Conservation (phyloP, 2,888 invertebrate genomes). For the Macaria notata region DNA sequence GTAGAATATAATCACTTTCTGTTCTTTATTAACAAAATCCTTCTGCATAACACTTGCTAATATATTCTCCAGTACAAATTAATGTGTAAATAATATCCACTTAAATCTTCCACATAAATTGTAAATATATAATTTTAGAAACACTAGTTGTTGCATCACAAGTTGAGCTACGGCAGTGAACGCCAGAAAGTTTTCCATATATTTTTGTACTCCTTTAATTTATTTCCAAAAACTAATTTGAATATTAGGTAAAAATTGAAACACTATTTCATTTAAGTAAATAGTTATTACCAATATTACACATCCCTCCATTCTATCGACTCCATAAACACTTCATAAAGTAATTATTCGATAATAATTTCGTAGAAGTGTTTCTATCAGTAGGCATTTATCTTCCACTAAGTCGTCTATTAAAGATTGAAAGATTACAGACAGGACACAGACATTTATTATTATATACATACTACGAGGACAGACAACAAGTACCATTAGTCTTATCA, state of each 20-base stretch:
- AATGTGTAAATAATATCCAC: too few species aligned
- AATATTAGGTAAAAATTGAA: too few species aligned
- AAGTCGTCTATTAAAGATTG: too few species aligned
- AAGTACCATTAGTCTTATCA: conserved; percentile 20
- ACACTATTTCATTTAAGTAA: too few species aligned
- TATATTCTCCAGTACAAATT: too few species aligned
- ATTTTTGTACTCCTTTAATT: conserved; percentile 13
- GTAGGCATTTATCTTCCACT: background rate
- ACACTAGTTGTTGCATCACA: conserved; percentile 18
- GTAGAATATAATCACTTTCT: too few species aligned
- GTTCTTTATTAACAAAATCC: too few species aligned
- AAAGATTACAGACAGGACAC: background rate
- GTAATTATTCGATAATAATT: conserved; percentile 27
- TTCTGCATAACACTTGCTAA: too few species aligned
- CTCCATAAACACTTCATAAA: conserved; percentile 2
- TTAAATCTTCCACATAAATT: background rate
- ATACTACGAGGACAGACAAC: conserved; percentile 1
- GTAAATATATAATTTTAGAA: conserved; percentile 18
- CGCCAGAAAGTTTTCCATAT: conserved; percentile 1
- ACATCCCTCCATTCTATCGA: too few species aligned
- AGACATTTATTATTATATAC: conserved; percentile 5
- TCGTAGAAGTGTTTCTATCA: conserved; percentile 11
- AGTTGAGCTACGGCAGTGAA: conserved; percentile 14
- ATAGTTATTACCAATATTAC: too few species aligned
- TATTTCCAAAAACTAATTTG: too few species aligned